Evolutionary conservation across 2,113 vertebrate species (phyloP).

Genomic region (Myotis lucifugus): DNA sequence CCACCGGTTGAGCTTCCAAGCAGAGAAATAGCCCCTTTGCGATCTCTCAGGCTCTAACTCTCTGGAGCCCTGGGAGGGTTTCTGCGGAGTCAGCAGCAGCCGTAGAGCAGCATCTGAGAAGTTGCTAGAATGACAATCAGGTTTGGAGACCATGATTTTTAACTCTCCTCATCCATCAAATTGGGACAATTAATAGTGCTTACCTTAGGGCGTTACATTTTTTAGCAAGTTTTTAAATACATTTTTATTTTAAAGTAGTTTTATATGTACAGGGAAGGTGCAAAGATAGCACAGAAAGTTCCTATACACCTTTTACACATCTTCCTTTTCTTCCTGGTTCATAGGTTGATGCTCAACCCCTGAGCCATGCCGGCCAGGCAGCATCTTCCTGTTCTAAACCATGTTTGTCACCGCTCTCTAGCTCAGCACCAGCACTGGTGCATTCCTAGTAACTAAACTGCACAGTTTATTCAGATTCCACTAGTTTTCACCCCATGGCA

Average conservation of each 20-base stretch:
- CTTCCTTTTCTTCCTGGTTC: too few species aligned
- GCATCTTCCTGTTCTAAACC: neutral
- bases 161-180: neutral
- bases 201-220: neutral
- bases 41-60: neutral
- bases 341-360: neutral
- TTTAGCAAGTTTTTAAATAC: neutral
- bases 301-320: too few species aligned
- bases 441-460: accelerated
- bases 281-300: neutral
- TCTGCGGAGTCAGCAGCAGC: neutral
- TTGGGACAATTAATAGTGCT: neutral
- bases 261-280: neutral
- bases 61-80: neutral
- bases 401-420: accelerated
- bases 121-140: neutral
- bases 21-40: neutral
- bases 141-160: neutral
- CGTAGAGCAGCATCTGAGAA: neutral
- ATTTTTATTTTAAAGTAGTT: neutral
- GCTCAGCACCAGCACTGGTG: accelerated
- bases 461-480: accelerated
- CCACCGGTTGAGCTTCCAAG: neutral
- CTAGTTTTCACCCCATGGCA: too few species aligned
- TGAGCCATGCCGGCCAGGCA: neutral